These are phyloP conservation scores for Stenodema calcarata DNA, from an alignment of 2,888 invertebrate genomes.

Conservation along the genomic window DNA sequence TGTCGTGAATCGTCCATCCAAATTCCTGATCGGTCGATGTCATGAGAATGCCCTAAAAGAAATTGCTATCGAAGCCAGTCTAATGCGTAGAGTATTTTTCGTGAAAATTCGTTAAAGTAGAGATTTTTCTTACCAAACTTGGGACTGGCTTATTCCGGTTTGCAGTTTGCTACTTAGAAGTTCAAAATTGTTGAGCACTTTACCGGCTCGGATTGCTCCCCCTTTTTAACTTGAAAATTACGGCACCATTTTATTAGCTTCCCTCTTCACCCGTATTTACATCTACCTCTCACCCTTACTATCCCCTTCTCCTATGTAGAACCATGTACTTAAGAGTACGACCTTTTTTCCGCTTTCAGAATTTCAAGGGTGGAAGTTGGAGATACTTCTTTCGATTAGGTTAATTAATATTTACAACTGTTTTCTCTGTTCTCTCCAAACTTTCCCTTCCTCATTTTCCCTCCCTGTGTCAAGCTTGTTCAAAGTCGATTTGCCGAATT, in stretches of 20 bases:
- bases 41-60: no score
- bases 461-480: neutral
- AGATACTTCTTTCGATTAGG: constrained; percentile 3
- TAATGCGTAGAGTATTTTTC: no score
- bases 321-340: neutral
- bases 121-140: no score
- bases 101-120: no score
- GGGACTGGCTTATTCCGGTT: neutral
- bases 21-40: no score
- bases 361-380: neutral
- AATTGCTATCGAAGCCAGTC: no score
- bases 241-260: neutral
- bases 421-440: constrained; percentile 17
- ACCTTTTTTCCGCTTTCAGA: neutral
- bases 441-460: constrained; percentile 5
- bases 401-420: constrained; percentile 2
- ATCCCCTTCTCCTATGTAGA: neutral
- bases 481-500: neutral
- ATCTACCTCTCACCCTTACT: neutral
- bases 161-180: neutral
- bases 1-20: no score
- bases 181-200: neutral
- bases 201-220: constrained; percentile 36
- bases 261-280: neutral
- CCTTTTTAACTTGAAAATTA: constrained; percentile 17